These are phyloP conservation scores for Drosophila repletoides DNA, from an alignment of 1,140 invertebrate species.

Conservation along the genomic window DNA sequence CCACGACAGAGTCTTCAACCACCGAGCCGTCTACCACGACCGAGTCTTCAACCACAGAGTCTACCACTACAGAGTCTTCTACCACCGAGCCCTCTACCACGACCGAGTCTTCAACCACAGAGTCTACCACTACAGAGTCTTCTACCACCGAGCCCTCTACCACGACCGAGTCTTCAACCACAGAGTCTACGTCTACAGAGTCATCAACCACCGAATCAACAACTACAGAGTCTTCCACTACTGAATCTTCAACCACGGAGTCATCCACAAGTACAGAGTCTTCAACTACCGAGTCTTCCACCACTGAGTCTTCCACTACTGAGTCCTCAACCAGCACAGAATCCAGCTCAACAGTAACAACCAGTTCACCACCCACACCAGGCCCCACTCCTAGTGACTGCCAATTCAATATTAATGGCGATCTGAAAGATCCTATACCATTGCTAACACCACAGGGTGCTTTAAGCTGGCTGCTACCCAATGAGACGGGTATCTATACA, in stretches of 20 bases:
- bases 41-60: not conserved
- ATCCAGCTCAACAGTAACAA: not conserved
- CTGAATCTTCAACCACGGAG: constrained; percentile 1
- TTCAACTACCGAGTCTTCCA: not conserved
- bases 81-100: not conserved
- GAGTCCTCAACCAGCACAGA: not conserved
- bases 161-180: not conserved
- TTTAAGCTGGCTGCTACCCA: constrained; percentile 53
- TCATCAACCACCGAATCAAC: not conserved
- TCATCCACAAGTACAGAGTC: not conserved
- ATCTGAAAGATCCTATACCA: constrained; percentile 64
- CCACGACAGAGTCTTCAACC: not conserved
- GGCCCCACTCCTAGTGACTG: constrained; percentile 41
- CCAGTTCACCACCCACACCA: constrained; percentile 1
- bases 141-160: not conserved
- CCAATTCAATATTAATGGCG: constrained; percentile 56
- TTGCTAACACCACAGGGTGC: constrained; percentile 50
- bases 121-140: not conserved
- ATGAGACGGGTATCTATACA: constrained; percentile 42
- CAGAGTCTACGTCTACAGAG: not conserved
- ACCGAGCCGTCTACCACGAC: not conserved
- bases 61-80: not conserved
- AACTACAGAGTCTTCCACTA: not conserved
- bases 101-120: not conserved
- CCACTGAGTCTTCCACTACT: not conserved